These are phyloP conservation scores for Protonemura montana DNA, from an alignment of 2,888 invertebrate species.

Conservation along the genomic window DNA sequence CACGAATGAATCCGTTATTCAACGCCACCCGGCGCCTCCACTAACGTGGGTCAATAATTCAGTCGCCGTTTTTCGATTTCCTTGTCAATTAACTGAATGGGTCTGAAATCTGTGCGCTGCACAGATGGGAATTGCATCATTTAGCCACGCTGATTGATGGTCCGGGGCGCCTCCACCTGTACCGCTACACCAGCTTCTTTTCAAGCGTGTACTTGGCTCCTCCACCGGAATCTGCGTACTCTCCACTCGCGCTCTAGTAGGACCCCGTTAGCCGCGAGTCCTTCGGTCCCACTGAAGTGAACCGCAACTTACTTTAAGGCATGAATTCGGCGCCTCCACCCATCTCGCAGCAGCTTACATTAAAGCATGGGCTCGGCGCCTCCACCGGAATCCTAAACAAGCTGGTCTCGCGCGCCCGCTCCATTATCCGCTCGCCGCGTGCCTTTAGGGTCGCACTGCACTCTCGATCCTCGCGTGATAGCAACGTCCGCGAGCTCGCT, in stretches of 20 bases:
- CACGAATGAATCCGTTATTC: constrained; percentile 25
- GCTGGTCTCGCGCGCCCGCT: background rate
- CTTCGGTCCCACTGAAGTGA: no score
- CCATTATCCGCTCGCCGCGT: background rate
- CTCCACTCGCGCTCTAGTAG: no score
- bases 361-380: no score
- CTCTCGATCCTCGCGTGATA: background rate
- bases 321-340: no score
- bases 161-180: background rate
- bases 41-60: background rate
- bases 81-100: background rate
- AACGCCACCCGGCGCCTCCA: background rate
- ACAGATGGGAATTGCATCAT: background rate
- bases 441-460: background rate
- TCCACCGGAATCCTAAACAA: no score
- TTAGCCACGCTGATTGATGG: background rate
- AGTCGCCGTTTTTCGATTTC: background rate
- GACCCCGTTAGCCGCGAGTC: no score
- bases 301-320: no score
- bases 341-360: no score
- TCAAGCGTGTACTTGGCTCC: no score
- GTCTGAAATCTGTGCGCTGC: background rate
- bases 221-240: no score
- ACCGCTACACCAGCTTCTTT: background rate
- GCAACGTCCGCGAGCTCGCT: background rate